Conservation (phyloP, 2,113 vertebrate species). For the Dendropsophus ebraccatus region DNA sequence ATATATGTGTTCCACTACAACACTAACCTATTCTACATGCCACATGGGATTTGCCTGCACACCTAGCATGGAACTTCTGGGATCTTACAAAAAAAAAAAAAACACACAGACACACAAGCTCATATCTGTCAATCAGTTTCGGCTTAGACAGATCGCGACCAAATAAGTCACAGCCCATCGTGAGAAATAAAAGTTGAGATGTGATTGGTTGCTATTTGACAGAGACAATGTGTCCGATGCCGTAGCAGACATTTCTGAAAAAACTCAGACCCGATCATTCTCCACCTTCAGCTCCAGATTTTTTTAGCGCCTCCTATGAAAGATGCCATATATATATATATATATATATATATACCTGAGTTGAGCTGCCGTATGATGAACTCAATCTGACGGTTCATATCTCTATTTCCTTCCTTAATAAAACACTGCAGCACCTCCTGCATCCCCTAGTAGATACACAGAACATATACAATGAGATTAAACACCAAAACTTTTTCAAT, state of each 20-base stretch:
- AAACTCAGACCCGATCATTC: background rate
- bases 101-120: no score
- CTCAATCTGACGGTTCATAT: constrained; percentile 90
- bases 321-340: background rate
- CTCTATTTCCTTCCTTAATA: constrained; percentile 85
- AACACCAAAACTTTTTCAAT: background rate
- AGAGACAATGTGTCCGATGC: background rate
- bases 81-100: background rate
- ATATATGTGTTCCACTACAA: no score
- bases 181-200: no score
- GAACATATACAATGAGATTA: background rate
- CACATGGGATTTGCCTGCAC: background rate
- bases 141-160: no score
- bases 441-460: constrained; percentile 77
- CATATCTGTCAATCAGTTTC: no score
- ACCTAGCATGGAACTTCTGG: background rate
- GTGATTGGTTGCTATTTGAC: no score
- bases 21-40: background rate
- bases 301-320: background rate
- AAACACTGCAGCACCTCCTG: constrained; percentile 93
- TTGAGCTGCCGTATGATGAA: constrained; percentile 93
- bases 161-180: no score
- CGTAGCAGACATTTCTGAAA: background rate
- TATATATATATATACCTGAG: constrained; percentile 81
- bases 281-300: background rate